These are phyloP conservation scores for Athrips mouffetella DNA, from an alignment of 2,888 invertebrate genomes.

Conservation along the genomic window DNA sequence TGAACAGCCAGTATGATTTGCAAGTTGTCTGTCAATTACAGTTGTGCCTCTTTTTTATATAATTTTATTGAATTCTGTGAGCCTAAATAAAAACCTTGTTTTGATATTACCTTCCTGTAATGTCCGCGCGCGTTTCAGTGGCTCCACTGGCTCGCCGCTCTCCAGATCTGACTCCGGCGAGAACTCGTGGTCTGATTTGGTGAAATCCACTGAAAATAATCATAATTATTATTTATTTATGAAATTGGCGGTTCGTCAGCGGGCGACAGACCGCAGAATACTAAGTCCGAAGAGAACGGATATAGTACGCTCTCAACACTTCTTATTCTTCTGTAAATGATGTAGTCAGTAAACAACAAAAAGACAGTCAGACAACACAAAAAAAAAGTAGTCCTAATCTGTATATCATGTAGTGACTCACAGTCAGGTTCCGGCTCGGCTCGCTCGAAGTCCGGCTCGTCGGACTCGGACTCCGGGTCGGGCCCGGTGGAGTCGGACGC, in stretches of 20 bases:
- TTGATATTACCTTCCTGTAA: slow-evolving; percentile 82
- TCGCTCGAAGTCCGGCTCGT: slow-evolving; percentile 59
- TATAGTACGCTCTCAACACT: too few species aligned
- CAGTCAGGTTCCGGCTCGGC: slow-evolving; percentile 56
- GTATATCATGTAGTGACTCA: slow-evolving; percentile 36
- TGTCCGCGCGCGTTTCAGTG: slow-evolving; percentile 90
- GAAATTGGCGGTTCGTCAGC: too few species aligned
- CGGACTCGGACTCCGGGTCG: slow-evolving; percentile 60
- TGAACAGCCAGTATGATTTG: too few species aligned
- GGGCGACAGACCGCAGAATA: too few species aligned
- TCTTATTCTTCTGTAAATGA: too few species aligned
- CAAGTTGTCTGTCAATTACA: too few species aligned
- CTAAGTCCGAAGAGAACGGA: too few species aligned
- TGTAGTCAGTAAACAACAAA: too few species aligned
- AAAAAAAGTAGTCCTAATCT: too few species aligned
- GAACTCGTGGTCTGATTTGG: slow-evolving; percentile 93
- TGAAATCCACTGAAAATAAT: slow-evolving; percentile 49
- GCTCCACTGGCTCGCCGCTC: slow-evolving; percentile 84
- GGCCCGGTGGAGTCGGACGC: slow-evolving; percentile 57
- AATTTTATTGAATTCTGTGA: not conserved
- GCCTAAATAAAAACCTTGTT: not conserved
- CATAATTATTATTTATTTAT: too few species aligned
- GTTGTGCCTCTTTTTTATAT: too few species aligned
- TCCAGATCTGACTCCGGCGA: slow-evolving; percentile 90
- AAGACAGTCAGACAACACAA: too few species aligned